These are phyloP conservation scores for Galagoides demidoff DNA, from an alignment of 2,797 vertebrate species.

Conservation along the genomic window DNA sequence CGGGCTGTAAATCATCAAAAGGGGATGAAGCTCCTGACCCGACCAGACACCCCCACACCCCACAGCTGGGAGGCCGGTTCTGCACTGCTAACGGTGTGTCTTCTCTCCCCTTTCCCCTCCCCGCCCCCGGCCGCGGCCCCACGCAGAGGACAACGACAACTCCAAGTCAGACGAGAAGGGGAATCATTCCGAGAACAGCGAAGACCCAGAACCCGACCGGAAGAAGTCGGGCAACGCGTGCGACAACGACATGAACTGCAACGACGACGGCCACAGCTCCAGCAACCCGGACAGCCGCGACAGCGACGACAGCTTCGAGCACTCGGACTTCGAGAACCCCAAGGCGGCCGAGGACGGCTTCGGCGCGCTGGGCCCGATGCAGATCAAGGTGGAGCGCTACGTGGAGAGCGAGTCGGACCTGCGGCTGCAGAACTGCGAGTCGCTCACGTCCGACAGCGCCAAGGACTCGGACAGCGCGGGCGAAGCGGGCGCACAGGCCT, in stretches of 20 bases:
- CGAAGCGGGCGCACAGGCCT: conserved; percentile 88
- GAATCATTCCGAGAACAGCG: conserved; percentile 94
- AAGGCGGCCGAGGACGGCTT: conserved; percentile 92
- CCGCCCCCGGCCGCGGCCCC: conserved; percentile 49
- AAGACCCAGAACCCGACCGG: conserved; percentile 93
- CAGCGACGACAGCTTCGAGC: conserved; percentile 97
- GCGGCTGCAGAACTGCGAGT: conserved; percentile 90
- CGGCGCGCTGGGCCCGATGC: conserved; percentile 93
- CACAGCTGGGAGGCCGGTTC: too few species aligned
- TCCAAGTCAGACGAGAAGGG: conserved; percentile 95
- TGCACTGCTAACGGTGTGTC: conserved; percentile 22
- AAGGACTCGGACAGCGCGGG: conserved; percentile 92
- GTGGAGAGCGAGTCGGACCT: conserved; percentile 94
- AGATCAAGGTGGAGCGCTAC: conserved; percentile 98
- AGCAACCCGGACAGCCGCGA: conserved; percentile 98
- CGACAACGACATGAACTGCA: conserved; percentile 95
- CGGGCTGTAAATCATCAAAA: neutral
- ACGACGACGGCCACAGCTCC: conserved; percentile 96
- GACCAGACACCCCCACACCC: neutral
- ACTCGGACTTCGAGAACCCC: conserved; percentile 94
- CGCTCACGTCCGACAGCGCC: conserved; percentile 91
- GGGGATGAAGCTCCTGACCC: neutral
- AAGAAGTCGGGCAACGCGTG: conserved; percentile 94
- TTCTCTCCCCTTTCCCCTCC: conserved; percentile 46
- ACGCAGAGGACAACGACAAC: conserved; percentile 95